A percentile compares a stretch with the other conserved stretches of the same genome.
Evolutionary conservation across 2,797 vertebrate genomes (phyloP).

Genomic region (Chelonia mydas): DNA sequence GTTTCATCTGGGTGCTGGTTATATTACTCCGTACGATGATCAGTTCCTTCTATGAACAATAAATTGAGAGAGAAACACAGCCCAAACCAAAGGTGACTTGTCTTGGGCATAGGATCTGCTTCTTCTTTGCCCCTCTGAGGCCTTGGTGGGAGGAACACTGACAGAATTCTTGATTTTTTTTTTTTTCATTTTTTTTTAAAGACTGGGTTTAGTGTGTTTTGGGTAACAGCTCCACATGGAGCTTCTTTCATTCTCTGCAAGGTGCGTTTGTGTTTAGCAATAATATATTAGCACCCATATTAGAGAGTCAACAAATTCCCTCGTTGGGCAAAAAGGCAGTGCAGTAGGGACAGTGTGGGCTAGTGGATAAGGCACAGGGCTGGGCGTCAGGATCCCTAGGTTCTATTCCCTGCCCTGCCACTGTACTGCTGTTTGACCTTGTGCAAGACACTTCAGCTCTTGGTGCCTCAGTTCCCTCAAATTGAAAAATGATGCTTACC

Average conservation of each 20-base stretch:
- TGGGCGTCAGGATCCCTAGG: not conserved
- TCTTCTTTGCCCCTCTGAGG: not conserved
- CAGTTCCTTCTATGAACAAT: not conserved
- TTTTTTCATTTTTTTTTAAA: not conserved
- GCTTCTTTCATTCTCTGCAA: not conserved
- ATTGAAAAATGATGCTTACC: fast-evolving
- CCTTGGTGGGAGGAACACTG: not conserved
- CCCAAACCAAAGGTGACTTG: not conserved
- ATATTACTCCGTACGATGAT: not conserved
- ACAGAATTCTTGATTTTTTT: not conserved
- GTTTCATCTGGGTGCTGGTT: not conserved
- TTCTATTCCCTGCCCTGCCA: not conserved
- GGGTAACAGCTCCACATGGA: not conserved
- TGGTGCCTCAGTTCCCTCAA: not conserved
- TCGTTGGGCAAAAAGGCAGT: not conserved
- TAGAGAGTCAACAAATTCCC: not conserved
- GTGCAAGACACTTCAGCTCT: not conserved
- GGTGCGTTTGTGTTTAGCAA: not conserved
- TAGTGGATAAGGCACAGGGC: not conserved
- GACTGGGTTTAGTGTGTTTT: not conserved
- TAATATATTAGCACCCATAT: no score
- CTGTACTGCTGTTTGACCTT: not conserved
- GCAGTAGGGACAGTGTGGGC: not conserved
- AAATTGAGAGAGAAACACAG: not conserved
- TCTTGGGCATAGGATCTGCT: not conserved